Evolutionary conservation across 2,797 vertebrate genomes (phyloP).

Genomic region (Sebastes aleutianus): DNA sequence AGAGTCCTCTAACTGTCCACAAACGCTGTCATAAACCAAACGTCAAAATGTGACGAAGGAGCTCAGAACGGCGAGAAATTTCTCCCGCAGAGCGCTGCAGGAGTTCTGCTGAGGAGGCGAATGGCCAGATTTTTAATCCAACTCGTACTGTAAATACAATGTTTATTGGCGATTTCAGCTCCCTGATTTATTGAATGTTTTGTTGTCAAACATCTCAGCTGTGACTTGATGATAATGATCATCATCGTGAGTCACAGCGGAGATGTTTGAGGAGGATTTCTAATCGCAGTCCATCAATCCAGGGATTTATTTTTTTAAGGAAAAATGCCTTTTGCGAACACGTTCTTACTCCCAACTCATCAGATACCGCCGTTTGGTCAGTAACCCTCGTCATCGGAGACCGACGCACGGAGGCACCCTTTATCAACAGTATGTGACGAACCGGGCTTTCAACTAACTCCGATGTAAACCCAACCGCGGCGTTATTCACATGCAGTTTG

Average conservation of each 20-base stretch:
- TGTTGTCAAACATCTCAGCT: background rate
- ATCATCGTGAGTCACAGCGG: background rate
- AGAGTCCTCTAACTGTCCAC: background rate
- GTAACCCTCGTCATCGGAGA: no score
- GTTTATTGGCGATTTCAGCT: background rate
- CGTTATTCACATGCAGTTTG: no score
- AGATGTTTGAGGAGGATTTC: background rate
- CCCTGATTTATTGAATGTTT: background rate
- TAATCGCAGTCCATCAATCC: background rate
- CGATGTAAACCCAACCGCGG: no score
- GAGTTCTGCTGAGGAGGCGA: background rate
- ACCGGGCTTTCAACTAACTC: no score
- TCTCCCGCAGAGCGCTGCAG: background rate
- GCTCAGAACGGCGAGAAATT: slow-evolving; percentile 5
- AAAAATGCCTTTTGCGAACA: background rate
- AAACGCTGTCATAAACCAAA: slow-evolving; percentile 22
- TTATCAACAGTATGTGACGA: no score
- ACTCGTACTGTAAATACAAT: background rate
- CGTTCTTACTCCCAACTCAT: no score
- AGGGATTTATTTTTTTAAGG: background rate
- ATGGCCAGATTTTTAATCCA: background rate
- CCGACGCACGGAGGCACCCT: no score
- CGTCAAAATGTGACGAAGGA: slow-evolving; percentile 16
- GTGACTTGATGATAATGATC: background rate
- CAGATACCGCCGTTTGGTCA: no score